These are phyloP conservation scores for Drosophila willistoni DNA, from an alignment of 1,140 invertebrate genomes.

Conservation along the genomic window DNA sequence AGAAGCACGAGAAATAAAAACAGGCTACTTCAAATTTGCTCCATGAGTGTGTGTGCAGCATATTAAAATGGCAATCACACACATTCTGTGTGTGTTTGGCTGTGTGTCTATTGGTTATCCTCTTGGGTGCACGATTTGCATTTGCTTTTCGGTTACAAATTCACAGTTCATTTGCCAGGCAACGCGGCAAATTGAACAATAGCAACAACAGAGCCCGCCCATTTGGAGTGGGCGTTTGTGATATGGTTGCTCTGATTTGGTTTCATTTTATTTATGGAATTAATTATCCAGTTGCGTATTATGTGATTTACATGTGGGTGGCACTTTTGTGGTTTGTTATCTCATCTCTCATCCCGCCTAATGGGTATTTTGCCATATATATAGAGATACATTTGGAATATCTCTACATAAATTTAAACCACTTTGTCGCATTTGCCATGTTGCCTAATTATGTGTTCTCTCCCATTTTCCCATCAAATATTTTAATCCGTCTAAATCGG, in stretches of 20 bases:
- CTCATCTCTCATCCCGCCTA: neutral
- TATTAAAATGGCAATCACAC: constrained; percentile 21
- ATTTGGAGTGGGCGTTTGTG: neutral
- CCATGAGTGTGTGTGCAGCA: neutral
- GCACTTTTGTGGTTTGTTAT: constrained; percentile 1
- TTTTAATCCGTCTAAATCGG: constrained; percentile 7
- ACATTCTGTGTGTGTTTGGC: neutral
- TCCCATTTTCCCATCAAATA: neutral
- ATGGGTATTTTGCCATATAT: neutral
- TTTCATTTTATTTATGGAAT: constrained; percentile 17
- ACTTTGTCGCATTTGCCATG: constrained; percentile 6
- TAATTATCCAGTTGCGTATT: constrained; percentile 19
- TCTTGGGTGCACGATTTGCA: constrained; percentile 10
- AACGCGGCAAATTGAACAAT: constrained; percentile 19
- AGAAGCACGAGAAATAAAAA: neutral
- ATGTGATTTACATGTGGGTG: constrained; percentile 21
- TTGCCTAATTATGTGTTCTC: constrained; percentile 13
- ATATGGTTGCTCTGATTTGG: constrained; percentile 9
- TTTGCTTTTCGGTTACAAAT: constrained; percentile 19
- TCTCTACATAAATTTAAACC: neutral
- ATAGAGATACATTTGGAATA: neutral
- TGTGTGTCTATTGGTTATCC: constrained; percentile 1
- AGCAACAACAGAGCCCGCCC: neutral
- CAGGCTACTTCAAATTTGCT: neutral
- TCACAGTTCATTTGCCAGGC: constrained; percentile 21